These are phyloP conservation scores for Cyanoliseus patagonus DNA, from an alignment of 2,113 vertebrate genomes.

Conservation along the genomic window DNA sequence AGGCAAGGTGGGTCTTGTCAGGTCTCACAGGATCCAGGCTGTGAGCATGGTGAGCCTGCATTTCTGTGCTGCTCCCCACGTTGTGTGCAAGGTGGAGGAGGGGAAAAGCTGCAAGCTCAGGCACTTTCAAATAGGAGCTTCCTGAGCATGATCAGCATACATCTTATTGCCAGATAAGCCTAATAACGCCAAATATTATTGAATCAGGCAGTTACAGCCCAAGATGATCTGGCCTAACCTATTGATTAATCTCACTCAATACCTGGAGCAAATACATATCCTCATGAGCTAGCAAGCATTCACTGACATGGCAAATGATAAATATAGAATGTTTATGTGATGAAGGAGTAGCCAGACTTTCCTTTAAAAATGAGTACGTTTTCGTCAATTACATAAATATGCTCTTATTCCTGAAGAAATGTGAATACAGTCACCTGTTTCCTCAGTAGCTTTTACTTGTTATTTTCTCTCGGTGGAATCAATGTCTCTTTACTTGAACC, in stretches of 20 bases:
- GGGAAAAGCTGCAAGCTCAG: neutral
- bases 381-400: neutral
- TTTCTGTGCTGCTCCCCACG: neutral
- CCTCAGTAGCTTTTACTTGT: neutral
- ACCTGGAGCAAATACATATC: neutral
- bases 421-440: neutral
- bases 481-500: constrained; percentile 28
- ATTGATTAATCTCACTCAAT: neutral
- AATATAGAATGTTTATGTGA: neutral
- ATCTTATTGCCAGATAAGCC: neutral
- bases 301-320: neutral
- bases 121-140: neutral
- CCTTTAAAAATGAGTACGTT: neutral
- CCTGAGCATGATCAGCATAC: neutral
- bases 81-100: neutral
- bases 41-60: neutral
- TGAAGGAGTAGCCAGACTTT: neutral
- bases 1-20: neutral
- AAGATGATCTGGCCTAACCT: neutral
- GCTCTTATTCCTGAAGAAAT: neutral
- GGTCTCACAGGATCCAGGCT: neutral
- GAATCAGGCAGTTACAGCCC: neutral
- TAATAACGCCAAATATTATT: neutral
- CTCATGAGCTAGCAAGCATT: neutral
- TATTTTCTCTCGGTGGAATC: constrained; percentile 6